Conservation (phyloP, 2,113 vertebrate species). For the Zosterops borbonicus region DNA sequence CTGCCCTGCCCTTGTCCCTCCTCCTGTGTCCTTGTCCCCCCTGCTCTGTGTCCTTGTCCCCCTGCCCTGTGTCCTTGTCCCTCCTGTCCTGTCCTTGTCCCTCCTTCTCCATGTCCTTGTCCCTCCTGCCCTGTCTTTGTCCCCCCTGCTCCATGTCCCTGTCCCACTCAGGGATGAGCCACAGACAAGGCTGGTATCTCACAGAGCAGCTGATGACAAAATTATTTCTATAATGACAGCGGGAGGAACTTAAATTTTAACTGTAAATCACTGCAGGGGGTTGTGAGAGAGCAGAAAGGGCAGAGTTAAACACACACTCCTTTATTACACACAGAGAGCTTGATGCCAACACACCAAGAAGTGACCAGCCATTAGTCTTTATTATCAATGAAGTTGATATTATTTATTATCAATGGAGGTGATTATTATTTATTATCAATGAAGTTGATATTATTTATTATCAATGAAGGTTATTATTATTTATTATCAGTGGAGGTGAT, state of each 20-base stretch:
- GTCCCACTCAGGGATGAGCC: rapidly evolving
- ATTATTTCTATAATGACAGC: rapidly evolving
- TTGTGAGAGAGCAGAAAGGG: not conserved
- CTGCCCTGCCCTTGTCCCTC: too few species aligned
- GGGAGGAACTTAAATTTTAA: not conserved
- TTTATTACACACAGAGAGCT: not conserved
- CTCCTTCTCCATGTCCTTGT: too few species aligned
- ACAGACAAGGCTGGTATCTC: rapidly evolving
- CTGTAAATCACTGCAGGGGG: not conserved
- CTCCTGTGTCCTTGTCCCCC: too few species aligned
- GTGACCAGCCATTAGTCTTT: not conserved
- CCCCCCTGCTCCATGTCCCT: not conserved
- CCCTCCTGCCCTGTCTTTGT: not conserved
- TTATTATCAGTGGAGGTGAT: not conserved
- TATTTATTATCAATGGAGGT: not conserved
- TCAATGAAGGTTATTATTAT: not conserved
- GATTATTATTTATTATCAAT: not conserved
- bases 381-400: not conserved
- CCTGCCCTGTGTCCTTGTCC: too few species aligned
- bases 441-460: not conserved
- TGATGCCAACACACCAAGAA: not conserved
- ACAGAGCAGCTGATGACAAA: not conserved
- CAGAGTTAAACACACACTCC: not conserved
- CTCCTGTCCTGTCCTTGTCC: too few species aligned
- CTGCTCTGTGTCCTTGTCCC: too few species aligned